Percentiles rank a stretch among this genome's conserved stretches.
phyloP scores from a whole-genome alignment of 2,888 invertebrate species.

The Criorhina ranunculi region DNA sequence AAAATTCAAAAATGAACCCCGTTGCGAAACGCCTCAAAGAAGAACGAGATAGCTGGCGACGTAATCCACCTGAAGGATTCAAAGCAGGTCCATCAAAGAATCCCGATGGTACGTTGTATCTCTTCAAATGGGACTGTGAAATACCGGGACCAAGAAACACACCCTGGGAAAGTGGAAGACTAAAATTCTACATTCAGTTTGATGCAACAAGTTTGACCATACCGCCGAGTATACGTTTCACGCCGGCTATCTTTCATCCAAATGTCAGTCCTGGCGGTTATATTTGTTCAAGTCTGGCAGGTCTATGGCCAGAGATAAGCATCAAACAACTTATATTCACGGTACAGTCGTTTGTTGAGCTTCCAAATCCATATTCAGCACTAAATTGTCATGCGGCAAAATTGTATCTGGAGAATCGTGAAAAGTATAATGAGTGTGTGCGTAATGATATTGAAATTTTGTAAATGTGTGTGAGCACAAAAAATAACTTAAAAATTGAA shows the following conservation, averaged over 20 bases:
- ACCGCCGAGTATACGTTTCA: background rate
- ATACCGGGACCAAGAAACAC: too few species aligned
- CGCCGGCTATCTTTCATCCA: conserved; percentile 65
- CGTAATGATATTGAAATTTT: conserved; percentile 9
- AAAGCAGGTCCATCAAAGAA: conserved; percentile 33
- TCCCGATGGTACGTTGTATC: conserved; percentile 50
- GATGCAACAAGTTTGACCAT: background rate
- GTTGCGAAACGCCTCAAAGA: conserved; percentile 37
- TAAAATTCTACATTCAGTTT: too few species aligned
- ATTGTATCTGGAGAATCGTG: conserved; percentile 13
- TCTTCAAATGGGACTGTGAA: too few species aligned
- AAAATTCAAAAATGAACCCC: conserved; percentile 48
- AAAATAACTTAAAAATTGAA: too few species aligned
- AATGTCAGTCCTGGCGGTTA: conserved; percentile 43
- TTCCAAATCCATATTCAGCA: conserved; percentile 40
- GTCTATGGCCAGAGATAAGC: conserved; percentile 34
- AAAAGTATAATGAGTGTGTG: conserved; percentile 45
- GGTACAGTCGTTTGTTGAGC: conserved; percentile 62
- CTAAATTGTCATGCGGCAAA: conserved; percentile 33
- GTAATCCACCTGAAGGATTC: conserved; percentile 54
- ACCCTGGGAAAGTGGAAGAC: too few species aligned
- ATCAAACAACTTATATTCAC: conserved; percentile 60
- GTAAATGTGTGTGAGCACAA: too few species aligned
- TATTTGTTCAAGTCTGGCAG: conserved; percentile 31
- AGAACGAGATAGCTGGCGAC: conserved; percentile 58